Conservation (phyloP, 2,797 vertebrate species). For the Lindbergichthys nudifrons region DNA sequence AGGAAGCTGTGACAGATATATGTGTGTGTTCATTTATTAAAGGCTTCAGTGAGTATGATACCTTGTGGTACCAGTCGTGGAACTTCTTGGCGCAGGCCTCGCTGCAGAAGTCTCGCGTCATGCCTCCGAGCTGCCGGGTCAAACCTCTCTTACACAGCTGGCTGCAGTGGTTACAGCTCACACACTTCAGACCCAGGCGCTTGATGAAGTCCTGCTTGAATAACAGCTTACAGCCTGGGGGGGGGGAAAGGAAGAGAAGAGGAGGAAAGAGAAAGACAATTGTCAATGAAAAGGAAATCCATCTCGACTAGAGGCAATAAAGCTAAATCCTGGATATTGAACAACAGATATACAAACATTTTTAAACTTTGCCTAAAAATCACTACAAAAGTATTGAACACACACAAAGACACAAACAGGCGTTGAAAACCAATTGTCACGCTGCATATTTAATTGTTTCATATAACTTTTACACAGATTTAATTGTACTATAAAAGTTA, state of each 20-base stretch:
- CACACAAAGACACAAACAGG: background rate
- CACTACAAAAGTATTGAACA: background rate
- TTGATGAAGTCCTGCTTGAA: slow-evolving; percentile 98
- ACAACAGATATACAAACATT: background rate
- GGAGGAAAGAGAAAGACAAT: background rate
- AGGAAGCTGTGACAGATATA: background rate
- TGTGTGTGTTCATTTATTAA: background rate
- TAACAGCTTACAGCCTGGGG: slow-evolving; percentile 94
- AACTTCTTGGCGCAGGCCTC: slow-evolving; percentile 95
- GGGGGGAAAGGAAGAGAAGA: background rate
- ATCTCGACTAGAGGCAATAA: too few species aligned
- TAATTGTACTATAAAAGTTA: too few species aligned
- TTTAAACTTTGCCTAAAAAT: background rate
- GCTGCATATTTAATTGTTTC: too few species aligned
- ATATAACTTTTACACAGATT: too few species aligned
- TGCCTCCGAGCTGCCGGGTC: slow-evolving; percentile 91
- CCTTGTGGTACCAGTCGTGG: slow-evolving; percentile 99
- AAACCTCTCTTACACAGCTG: slow-evolving; percentile 96
- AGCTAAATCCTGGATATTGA: background rate
- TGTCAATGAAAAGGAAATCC: background rate
- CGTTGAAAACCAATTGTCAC: background rate
- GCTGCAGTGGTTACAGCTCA: slow-evolving; percentile 97
- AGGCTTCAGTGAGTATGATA: slow-evolving; percentile 41
- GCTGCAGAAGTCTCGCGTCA: slow-evolving; percentile 95
- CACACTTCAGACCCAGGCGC: slow-evolving; percentile 95